Evolutionary conservation across 64 coral and sea anemone species (phyloP).

Genomic region (Porites lutea): DNA sequence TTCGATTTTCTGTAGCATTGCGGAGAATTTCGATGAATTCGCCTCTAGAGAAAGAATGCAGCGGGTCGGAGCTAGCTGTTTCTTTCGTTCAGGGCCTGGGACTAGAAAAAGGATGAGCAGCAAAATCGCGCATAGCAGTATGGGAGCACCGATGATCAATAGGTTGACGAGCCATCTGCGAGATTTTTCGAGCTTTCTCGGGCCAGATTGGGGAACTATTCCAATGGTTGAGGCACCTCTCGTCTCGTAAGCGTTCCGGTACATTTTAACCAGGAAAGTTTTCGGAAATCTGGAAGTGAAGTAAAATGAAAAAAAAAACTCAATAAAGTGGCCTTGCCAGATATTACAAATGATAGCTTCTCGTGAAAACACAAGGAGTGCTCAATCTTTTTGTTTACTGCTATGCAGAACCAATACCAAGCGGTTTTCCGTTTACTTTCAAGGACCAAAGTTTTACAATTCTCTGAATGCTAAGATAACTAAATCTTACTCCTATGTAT

Average conservation of each 20-base stretch:
- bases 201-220: background rate
- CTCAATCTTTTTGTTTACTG: too few relatives aligned
- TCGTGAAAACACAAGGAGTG: too few relatives aligned
- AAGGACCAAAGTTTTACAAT: too few relatives aligned
- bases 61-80: background rate
- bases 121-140: background rate
- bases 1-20: slow-evolving; percentile 22
- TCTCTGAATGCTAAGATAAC: too few relatives aligned
- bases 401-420: too few relatives aligned
- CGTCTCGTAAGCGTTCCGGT: background rate
- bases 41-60: slow-evolving; percentile 4
- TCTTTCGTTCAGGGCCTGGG: background rate
- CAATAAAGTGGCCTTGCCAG: too few relatives aligned
- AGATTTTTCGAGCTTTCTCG: slow-evolving; percentile 7
- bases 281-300: too few relatives aligned
- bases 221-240: background rate
- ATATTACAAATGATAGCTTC: too few relatives aligned
- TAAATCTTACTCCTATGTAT: too few relatives aligned
- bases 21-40: background rate
- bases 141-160: background rate
- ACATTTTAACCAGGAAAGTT: too few relatives aligned
- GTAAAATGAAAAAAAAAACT: too few relatives aligned
- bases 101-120: background rate
- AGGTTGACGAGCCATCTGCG: slow-evolving; percentile 9
- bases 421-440: too few relatives aligned